Evolutionary conservation across 2,797 vertebrate genomes (phyloP), one percentile per base, ranked within the genome.

Genomic region (Synanceia verrucosa): DNA sequence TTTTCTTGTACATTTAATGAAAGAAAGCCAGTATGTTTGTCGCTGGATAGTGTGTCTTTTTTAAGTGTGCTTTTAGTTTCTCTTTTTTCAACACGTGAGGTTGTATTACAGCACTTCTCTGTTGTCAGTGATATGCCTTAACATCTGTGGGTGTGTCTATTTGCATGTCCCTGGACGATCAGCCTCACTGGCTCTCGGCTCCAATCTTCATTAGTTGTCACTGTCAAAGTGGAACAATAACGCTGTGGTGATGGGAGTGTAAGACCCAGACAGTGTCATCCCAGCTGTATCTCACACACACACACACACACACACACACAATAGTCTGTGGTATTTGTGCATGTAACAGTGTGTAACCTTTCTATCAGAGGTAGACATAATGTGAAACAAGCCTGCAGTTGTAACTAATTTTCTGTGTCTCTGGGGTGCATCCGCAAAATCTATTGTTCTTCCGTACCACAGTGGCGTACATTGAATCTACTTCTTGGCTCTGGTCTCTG

Each of bases 181-280:
- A 46, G 58, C 34, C 48, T 69, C 46, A 41, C 34, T 43, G 67
- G 59, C 67, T 76, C 67, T 72, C 26, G 39, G 68, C 52, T 59
- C 72, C 78, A 56, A 52, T 61, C 66, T 80, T 84, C 77, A 85
- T 86, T 82, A 84, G 65, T 74, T 71, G 73, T 83, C 72, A 80
- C 73, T 78, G 76, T 86, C 84, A 81, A 47, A 57, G 37, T 9
- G 57, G 64, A 82, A 82, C 77, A 79, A 85, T 82, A 71, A 74
- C 65, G 63, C 60, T 21, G 63, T 51, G 70, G 65, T 70, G 70
- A 76, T 65, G 67, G 50, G 72, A 70, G 65, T 53, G 57, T 34
- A 56, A 44, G 52, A 62, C 47, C 26, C 43, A 70, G 34, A 47
- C 64, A 29, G 23, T 57, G 55, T 61, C 26, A 48, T 36, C 31